Evolutionary conservation across 2,113 vertebrate genomes (phyloP).

Genomic region (Synodontis membranacea): DNA sequence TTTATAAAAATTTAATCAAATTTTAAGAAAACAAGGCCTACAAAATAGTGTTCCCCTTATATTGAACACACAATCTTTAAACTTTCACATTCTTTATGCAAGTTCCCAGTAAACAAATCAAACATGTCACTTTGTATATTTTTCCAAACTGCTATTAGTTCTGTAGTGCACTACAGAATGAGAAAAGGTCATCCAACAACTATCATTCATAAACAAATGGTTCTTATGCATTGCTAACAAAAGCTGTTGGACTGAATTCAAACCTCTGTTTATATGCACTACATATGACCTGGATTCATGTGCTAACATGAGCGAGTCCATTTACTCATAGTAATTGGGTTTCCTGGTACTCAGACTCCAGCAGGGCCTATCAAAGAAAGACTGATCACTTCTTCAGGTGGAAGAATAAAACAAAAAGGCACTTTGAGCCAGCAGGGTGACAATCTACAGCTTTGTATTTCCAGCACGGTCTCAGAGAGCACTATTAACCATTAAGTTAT

Average conservation of each 20-base stretch:
- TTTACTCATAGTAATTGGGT: constrained; percentile 72
- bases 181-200: constrained; percentile 17
- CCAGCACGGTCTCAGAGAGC: constrained; percentile 20
- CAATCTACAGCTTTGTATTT: constrained; percentile 33
- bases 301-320: constrained; percentile 56
- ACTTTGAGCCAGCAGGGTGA: constrained; percentile 18
- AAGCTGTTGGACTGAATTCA: constrained; percentile 38
- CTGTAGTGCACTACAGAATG: neutral
- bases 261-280: constrained; percentile 49
- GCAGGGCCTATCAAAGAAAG: constrained; percentile 63
- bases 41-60: no score
- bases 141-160: neutral
- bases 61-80: neutral
- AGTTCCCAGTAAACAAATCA: neutral
- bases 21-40: no score
- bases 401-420: constrained; percentile 58
- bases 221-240: neutral
- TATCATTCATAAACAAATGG: constrained; percentile 19
- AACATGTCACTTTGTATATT: neutral
- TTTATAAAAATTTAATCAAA: no score
- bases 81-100: neutral
- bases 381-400: constrained; percentile 65
- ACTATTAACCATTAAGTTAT: constrained; percentile 43
- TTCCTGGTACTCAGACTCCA: constrained; percentile 61
- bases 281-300: constrained; percentile 61